Evolutionary conservation across 2,888 invertebrate genomes (phyloP).

Genomic region (Anthophora plumipes): DNA sequence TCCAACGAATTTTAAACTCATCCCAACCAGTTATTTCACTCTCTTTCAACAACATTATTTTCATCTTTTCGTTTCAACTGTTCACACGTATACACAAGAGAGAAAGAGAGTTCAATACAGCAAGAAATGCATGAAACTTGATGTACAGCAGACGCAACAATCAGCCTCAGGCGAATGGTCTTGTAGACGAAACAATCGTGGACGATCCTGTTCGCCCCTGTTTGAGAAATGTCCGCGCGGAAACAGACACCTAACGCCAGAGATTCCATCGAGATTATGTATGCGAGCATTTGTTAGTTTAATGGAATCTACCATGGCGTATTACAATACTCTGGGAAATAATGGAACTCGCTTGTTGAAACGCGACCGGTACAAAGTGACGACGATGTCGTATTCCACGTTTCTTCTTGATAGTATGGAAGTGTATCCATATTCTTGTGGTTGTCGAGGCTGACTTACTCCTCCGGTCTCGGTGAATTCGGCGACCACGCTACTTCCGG

Average conservation of each 20-base stretch:
- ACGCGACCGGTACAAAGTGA: conserved; percentile 46
- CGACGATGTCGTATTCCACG: conserved; percentile 31
- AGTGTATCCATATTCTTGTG: conserved; percentile 31
- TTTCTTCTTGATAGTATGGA: not conserved
- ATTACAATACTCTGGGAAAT: conserved; percentile 64
- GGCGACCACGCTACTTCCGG: conserved; percentile 44
- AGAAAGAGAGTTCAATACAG: not conserved
- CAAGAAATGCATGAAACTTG: conserved; percentile 50
- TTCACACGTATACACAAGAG: too few relatives aligned
- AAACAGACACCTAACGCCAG: conserved; percentile 46
- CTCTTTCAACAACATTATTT: not conserved
- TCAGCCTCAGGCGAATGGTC: conserved; percentile 22
- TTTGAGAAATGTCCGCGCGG: conserved; percentile 63
- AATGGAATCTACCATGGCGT: conserved; percentile 66
- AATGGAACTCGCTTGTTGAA: conserved; percentile 64
- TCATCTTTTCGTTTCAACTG: not conserved
- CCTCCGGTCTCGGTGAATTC: conserved; percentile 33
- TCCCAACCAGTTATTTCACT: not conserved
- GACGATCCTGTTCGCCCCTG: not conserved
- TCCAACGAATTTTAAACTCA: not conserved
- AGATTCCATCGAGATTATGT: conserved; percentile 64
- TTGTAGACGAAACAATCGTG: conserved; percentile 62
- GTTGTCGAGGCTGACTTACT: conserved; percentile 5
- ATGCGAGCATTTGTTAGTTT: conserved; percentile 66
- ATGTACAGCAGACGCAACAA: conserved; percentile 62